Evolutionary conservation across 2,113 vertebrate genomes (phyloP), one percentile per base, ranked within the genome.

Genomic region (Actenoides hombroni): DNA sequence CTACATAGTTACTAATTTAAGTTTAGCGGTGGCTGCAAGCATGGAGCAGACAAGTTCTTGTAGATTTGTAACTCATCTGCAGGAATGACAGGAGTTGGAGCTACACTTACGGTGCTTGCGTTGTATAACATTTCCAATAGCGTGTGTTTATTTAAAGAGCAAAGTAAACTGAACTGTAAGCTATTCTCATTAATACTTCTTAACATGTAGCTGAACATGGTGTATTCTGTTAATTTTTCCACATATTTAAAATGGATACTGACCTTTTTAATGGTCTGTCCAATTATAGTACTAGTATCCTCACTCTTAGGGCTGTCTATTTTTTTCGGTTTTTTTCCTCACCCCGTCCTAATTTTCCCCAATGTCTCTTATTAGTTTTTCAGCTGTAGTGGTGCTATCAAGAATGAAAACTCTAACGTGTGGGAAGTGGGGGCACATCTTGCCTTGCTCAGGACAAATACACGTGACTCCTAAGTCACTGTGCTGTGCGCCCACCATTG

Each of bases 1-100:
- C 97, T 98, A 97, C 96, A 96, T 97, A 98, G 98, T 98, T 98
- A 97, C 98, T 98, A 99, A 98, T 99, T 99, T 99, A 98, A 98
- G 98, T 97, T 97, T 97, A 96, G 97, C 94, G 73, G 98, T 96
- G 90, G 82, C 96, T 98, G 97, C 95, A 97, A 97, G 97, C 88
- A 74, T 94, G 95, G 97, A 96, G 96, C 97, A 97, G 97, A 92
- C 91, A 95, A 96, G 97, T 96, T 98, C 94, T 96, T 82, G 94
- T 95, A 95, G 95, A 96, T 97, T 96, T 95, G 96, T 96, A 96
- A 93, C 95, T 97, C 90, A 96, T 95, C 94, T 89, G 74, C 85
- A 90, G 95, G 94, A 97, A 96, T 97, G 97, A 98, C 97, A 97
- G 97, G 95, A 97, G 96, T 92, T 94, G 95, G 95, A 97, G 97